Percentiles rank a stretch among this genome's conserved stretches.
phyloP scores from a whole-genome alignment of 2,797 vertebrate genomes.

The Sebastes reedi region DNA sequence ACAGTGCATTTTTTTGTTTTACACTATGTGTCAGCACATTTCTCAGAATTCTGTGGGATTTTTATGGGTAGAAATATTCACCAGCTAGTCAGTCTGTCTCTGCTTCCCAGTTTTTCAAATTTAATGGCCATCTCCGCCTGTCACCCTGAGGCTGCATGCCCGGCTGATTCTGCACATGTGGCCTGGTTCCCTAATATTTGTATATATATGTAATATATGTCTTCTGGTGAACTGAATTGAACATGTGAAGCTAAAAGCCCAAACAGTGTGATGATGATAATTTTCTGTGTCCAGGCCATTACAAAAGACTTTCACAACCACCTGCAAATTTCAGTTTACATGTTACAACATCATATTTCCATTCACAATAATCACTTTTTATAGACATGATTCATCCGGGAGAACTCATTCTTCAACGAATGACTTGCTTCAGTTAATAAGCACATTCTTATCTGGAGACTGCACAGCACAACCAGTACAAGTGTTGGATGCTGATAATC shows the following conservation, averaged over 20 bases:
- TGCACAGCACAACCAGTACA: slow-evolving; percentile 54
- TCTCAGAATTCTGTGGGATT: neutral
- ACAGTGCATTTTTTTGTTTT: neutral
- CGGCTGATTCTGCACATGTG: neutral
- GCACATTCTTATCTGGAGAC: slow-evolving; percentile 62
- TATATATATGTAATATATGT: neutral
- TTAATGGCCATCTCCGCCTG: neutral
- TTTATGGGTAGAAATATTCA: neutral
- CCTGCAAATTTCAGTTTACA: neutral
- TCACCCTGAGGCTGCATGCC: neutral
- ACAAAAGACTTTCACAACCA: neutral
- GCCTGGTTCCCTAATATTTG: neutral
- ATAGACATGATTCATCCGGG: neutral
- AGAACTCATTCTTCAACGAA: neutral
- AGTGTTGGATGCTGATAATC: slow-evolving; percentile 59
- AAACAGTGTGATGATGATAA: neutral
- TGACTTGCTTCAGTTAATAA: slow-evolving; percentile 47
- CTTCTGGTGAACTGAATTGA: neutral
- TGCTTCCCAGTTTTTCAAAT: neutral
- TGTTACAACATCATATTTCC: neutral
- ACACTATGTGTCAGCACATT: neutral
- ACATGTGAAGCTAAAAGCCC: neutral
- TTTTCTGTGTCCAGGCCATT: neutral
- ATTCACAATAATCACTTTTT: neutral
- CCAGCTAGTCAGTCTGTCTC: neutral